These are phyloP conservation scores for Aphodius sticticus DNA, from an alignment of 2,888 invertebrate genomes.

Conservation along the genomic window DNA sequence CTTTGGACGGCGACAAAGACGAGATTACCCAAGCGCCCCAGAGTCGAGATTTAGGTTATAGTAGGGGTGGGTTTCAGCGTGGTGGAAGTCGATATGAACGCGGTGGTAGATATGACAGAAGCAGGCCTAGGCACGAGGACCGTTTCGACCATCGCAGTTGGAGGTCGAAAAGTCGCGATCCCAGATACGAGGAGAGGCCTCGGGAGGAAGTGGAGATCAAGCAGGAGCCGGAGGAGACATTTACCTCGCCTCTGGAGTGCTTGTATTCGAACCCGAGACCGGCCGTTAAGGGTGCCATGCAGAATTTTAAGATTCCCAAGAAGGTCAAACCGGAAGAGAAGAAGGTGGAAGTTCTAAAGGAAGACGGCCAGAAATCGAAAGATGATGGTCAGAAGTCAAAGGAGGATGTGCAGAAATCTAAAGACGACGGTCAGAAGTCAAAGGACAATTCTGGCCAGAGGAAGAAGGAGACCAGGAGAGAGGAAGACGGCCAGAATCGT, in stretches of 20 bases:
- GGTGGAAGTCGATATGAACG: background rate
- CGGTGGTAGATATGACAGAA: background rate
- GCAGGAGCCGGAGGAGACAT: constrained; percentile 55
- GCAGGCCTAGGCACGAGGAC: background rate
- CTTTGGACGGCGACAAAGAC: constrained; percentile 23
- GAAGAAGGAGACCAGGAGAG: background rate
- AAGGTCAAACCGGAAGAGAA: constrained; percentile 54
- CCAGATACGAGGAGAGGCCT: constrained; percentile 24
- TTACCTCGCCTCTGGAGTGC: constrained; percentile 62
- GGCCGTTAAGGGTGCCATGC: constrained; percentile 47
- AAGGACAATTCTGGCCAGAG: background rate
- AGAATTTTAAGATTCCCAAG: constrained; percentile 66
- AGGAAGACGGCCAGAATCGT: background rate
- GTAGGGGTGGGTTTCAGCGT: background rate
- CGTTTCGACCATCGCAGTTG: background rate
- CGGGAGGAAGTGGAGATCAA: constrained; percentile 24
- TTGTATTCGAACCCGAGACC: constrained; percentile 54
- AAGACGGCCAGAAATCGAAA: background rate
- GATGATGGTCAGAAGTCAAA: background rate
- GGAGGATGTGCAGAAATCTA: background rate
- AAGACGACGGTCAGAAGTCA: background rate
- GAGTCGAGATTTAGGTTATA: background rate
- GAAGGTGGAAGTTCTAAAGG: constrained; percentile 5
- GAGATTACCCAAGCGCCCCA: background rate
- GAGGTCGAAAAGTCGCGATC: background rate